A percentile compares a stretch with the other conserved stretches of the same genome.
These are phyloP conservation scores for Lasioglossum baleicum DNA, from an alignment of 1,140 invertebrate species.

Conservation along the genomic window DNA sequence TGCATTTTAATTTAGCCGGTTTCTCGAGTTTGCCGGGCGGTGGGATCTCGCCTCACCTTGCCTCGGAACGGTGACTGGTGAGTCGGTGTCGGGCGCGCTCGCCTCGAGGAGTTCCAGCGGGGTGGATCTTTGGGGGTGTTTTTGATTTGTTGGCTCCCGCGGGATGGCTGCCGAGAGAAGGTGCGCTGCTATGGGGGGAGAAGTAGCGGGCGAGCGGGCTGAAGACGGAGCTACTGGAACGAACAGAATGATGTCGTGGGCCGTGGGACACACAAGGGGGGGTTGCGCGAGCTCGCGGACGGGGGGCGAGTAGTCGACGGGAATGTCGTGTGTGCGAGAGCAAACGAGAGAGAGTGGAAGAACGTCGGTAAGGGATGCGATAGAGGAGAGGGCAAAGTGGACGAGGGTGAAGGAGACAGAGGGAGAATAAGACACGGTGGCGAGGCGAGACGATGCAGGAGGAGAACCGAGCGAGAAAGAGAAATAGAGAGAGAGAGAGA, in stretches of 20 bases:
- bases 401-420: constrained; percentile 17
- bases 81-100: constrained; percentile 38
- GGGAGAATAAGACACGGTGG: too few relatives aligned
- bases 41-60: too few relatives aligned
- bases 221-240: constrained; percentile 12
- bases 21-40: constrained; percentile 51
- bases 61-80: constrained; percentile 35
- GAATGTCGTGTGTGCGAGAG: not conserved
- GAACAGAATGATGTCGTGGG: constrained; percentile 9
- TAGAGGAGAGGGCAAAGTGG: constrained; percentile 1
- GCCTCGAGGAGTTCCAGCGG: constrained; percentile 56
- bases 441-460: not conserved
- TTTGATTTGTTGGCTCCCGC: constrained; percentile 77
- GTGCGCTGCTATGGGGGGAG: not conserved
- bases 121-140: constrained; percentile 74
- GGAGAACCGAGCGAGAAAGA: too few relatives aligned
- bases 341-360: constrained; percentile 13
- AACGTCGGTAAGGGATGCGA: not conserved
- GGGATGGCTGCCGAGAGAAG: constrained; percentile 35
- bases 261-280: not conserved
- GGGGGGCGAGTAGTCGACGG: too few relatives aligned
- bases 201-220: not conserved
- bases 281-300: not conserved
- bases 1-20: constrained; percentile 73
- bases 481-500: not conserved